phyloP scores from a whole-genome alignment of 2,888 invertebrate genomes.

The Heteromyza rotundicornis region DNA sequence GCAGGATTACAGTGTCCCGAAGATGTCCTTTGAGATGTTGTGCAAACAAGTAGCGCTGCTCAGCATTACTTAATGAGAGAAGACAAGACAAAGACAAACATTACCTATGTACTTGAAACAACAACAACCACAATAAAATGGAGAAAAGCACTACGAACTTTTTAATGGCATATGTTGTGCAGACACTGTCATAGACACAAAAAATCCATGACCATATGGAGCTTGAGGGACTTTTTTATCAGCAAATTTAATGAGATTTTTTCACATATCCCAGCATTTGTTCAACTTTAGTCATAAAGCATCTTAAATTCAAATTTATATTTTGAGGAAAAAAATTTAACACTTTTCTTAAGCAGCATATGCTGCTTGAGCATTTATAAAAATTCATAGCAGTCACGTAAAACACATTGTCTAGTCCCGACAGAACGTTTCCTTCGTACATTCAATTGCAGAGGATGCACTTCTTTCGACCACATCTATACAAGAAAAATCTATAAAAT shows the following conservation, averaged over 20 bases:
- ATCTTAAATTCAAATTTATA: too few species aligned
- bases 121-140: background rate
- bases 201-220: too few species aligned
- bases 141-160: slow-evolving; percentile 26
- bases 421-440: background rate
- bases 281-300: too few species aligned
- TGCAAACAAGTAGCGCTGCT: slow-evolving; percentile 48
- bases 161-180: slow-evolving; percentile 52
- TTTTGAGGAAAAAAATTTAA: background rate
- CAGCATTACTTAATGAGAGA: background rate
- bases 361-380: background rate
- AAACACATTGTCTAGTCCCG: background rate
- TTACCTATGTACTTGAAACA: too few species aligned
- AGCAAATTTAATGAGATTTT: too few species aligned
- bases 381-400: slow-evolving; percentile 1
- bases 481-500: too few species aligned
- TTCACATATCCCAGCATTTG: too few species aligned
- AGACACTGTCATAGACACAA: slow-evolving; percentile 33
- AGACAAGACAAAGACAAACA: slow-evolving; percentile 23
- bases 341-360: background rate
- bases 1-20: slow-evolving; percentile 10
- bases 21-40: slow-evolving; percentile 54
- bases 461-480: too few species aligned
- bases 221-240: too few species aligned
- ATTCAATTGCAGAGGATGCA: too few species aligned